Evolutionary conservation across 2,113 vertebrate species (phyloP).

Genomic region (Dicentrarchus labrax): DNA sequence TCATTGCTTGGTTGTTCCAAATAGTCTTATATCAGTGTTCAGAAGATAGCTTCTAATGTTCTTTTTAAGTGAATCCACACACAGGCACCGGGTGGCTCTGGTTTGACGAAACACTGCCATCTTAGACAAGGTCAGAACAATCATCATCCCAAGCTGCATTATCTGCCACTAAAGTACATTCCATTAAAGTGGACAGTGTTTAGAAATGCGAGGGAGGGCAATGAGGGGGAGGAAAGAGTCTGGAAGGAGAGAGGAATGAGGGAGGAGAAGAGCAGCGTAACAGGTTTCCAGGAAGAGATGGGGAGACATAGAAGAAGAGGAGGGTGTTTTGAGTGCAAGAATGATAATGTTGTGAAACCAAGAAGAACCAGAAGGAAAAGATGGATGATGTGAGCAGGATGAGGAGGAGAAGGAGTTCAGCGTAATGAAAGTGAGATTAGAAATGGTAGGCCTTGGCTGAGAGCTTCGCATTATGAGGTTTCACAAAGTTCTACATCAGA

Average conservation of each 20-base stretch:
- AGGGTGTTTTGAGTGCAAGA: slow-evolving; percentile 7
- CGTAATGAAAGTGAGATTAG: slow-evolving; percentile 7
- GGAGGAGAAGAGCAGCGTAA: slow-evolving; percentile 53
- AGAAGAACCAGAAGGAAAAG: slow-evolving; percentile 15
- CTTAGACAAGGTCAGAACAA: slow-evolving; percentile 64
- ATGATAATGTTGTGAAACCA: slow-evolving; percentile 22
- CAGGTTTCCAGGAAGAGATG: slow-evolving; percentile 55
- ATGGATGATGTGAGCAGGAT: not conserved
- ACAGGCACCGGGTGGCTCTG: slow-evolving; percentile 15
- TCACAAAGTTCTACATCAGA: not conserved
- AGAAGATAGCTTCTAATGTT: slow-evolving; percentile 41
- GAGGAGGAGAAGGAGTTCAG: slow-evolving; percentile 7
- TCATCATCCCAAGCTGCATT: slow-evolving; percentile 43
- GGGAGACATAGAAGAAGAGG: slow-evolving; percentile 5
- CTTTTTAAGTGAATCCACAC: slow-evolving; percentile 13
- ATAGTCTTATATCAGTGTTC: slow-evolving; percentile 17
- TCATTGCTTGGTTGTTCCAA: slow-evolving; percentile 33
- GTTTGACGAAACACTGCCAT: slow-evolving; percentile 49
- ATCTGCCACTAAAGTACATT: slow-evolving; percentile 48
- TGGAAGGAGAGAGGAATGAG: slow-evolving; percentile 55
- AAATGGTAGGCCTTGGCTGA: not conserved
- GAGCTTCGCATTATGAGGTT: not conserved
- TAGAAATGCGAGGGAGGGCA: slow-evolving; percentile 43
- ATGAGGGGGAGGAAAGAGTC: slow-evolving; percentile 27
- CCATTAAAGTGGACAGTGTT: slow-evolving; percentile 38